These are phyloP conservation scores for Geodia barretti DNA, from an alignment of 37 sponge, comb jelly and placozoan genomes.

Conservation along the genomic window DNA sequence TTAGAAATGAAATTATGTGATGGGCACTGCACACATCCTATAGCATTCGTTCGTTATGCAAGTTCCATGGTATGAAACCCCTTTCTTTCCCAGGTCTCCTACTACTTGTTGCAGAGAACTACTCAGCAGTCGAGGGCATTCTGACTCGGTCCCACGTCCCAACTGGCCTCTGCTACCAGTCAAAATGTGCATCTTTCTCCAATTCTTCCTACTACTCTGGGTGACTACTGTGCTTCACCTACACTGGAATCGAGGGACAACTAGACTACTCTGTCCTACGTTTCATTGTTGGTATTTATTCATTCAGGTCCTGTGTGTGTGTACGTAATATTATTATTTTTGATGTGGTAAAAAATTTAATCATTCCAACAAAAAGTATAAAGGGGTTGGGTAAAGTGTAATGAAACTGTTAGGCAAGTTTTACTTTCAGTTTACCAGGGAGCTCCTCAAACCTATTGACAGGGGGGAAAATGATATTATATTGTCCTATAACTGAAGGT, in stretches of 20 bases:
- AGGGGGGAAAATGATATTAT: neutral
- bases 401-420: neutral
- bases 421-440: neutral
- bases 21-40: too few relatives aligned
- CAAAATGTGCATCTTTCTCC: neutral
- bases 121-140: conserved; percentile 17
- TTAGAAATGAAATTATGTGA: too few relatives aligned
- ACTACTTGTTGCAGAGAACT: conserved; percentile 39
- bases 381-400: neutral
- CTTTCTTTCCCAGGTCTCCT: neutral
- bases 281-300: too few relatives aligned
- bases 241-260: too few relatives aligned
- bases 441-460: neutral
- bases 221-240: too few relatives aligned
- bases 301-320: neutral
- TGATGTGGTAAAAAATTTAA: neutral
- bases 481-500: too few relatives aligned
- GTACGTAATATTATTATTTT: neutral
- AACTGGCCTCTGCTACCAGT: neutral
- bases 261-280: too few relatives aligned
- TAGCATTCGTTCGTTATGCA: too few relatives aligned
- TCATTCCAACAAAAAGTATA: neutral
- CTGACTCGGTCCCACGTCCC: neutral
- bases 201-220: too few relatives aligned
- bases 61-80: too few relatives aligned